phyloP scores from a whole-genome alignment of 2,113 vertebrate species.

The Tonatia bakeri region DNA sequence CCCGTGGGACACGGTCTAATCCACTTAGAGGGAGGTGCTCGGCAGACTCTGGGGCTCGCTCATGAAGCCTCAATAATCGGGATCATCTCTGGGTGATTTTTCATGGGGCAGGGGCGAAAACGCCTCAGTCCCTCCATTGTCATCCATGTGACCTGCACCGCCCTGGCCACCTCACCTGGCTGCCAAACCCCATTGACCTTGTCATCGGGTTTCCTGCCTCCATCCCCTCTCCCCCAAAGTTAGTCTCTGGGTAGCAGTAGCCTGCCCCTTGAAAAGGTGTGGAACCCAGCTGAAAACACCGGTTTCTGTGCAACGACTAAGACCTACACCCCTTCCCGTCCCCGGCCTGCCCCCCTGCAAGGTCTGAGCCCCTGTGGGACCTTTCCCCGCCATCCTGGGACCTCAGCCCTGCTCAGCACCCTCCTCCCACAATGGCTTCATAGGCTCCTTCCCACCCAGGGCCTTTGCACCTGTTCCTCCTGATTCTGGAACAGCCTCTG shows the following conservation, averaged over 20 bases:
- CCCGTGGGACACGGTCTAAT: background rate
- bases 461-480: background rate
- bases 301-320: background rate
- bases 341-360: fast-evolving
- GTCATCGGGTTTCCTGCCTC: background rate
- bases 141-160: background rate
- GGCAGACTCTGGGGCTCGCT: background rate
- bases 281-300: too few relatives aligned
- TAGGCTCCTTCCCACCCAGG: fast-evolving
- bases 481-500: background rate
- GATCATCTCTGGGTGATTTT: background rate
- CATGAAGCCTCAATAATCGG: background rate
- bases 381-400: fast-evolving
- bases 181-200: background rate
- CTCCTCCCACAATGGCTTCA: fast-evolving
- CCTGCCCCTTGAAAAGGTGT: background rate
- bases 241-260: fast-evolving
- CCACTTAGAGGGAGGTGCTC: background rate
- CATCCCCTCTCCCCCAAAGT: fast-evolving
- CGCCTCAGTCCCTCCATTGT: fast-evolving
- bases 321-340: background rate
- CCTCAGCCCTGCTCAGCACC: too few relatives aligned
- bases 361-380: background rate
- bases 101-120: background rate
- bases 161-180: too few relatives aligned